These are phyloP conservation scores for Cygnus atratus DNA, from an alignment of 2,113 vertebrate genomes.

Conservation along the genomic window DNA sequence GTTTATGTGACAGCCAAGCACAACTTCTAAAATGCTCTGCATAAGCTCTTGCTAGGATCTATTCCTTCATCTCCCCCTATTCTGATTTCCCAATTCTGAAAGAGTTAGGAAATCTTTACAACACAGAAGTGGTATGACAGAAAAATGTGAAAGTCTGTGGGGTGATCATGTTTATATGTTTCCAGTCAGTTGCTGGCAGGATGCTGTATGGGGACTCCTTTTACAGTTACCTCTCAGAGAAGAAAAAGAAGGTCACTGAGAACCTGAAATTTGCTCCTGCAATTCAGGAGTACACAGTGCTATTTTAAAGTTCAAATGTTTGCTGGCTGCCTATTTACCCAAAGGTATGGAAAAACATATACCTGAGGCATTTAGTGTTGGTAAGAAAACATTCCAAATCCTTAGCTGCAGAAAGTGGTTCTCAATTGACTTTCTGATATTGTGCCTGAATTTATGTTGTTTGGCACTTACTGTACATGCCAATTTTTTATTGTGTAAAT, in stretches of 20 bases:
- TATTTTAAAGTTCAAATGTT: neutral
- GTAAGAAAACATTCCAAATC: constrained; percentile 22
- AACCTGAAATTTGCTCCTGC: neutral
- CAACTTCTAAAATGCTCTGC: neutral
- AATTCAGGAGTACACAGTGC: neutral
- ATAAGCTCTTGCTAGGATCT: neutral
- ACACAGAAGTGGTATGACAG: neutral
- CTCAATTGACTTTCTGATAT: constrained; percentile 58
- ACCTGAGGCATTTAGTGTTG: neutral
- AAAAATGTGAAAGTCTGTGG: neutral
- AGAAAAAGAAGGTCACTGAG: neutral
- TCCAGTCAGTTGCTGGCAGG: neutral
- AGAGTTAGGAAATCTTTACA: neutral
- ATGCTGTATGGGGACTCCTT: neutral
- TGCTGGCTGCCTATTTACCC: neutral
- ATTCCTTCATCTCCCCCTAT: neutral
- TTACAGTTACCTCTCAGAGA: accelerated
- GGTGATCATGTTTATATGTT: neutral
- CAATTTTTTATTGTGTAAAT: constrained; percentile 72
- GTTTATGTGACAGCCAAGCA: neutral
- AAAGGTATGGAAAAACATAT: neutral
- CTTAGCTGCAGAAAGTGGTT: constrained; percentile 25
- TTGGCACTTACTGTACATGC: constrained; percentile 20
- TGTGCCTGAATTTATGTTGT: constrained; percentile 49
- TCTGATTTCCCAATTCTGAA: neutral